Conservation (phyloP, 2,113 vertebrate species). For the Dasyprocta punctata region DNA sequence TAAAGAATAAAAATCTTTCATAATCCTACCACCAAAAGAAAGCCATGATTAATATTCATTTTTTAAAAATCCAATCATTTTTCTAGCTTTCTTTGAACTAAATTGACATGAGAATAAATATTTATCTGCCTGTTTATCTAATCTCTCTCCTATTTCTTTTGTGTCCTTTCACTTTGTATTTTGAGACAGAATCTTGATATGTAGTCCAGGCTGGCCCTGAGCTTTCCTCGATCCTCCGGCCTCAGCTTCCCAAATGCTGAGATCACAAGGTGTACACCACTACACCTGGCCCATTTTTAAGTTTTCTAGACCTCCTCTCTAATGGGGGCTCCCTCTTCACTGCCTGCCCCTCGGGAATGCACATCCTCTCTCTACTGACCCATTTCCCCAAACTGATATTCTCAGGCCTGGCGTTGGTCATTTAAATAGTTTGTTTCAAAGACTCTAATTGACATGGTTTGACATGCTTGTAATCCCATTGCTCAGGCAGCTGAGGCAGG, state of each 20-base stretch:
- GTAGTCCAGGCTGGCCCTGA: neutral
- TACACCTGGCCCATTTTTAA: neutral
- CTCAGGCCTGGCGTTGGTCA: neutral
- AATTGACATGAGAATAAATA: neutral
- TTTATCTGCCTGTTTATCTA: neutral
- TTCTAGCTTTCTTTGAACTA: neutral
- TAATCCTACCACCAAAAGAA: neutral
- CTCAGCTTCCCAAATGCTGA: neutral
- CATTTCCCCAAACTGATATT: neutral
- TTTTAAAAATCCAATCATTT: neutral
- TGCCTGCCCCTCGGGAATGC: neutral
- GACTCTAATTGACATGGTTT: neutral
- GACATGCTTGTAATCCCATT: neutral
- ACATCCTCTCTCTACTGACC: neutral
- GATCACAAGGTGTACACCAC: neutral
- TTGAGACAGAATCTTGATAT: neutral
- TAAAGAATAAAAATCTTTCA: neutral
- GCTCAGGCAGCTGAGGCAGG: neutral
- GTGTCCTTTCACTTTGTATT: neutral
- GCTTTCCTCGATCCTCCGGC: neutral
- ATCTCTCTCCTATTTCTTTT: neutral
- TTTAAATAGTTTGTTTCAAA: neutral
- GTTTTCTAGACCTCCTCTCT: neutral
- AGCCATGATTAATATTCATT: neutral
- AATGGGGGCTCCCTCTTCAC: neutral